Evolutionary conservation across 2,888 invertebrate species (phyloP).

Genomic region (Enoplolaimus lenunculus): DNA sequence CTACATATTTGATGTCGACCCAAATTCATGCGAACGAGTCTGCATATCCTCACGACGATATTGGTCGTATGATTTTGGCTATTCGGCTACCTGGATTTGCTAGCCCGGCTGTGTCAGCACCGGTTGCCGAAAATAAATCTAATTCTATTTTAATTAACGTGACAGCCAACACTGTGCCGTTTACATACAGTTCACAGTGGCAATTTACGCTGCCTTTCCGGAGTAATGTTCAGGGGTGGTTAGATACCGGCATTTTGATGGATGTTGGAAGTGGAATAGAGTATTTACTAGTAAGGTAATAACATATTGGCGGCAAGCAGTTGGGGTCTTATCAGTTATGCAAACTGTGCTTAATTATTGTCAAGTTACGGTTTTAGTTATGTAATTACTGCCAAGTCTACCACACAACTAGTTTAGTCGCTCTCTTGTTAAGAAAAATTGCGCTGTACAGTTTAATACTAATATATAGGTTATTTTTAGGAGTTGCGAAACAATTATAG

Average conservation of each 20-base stretch:
- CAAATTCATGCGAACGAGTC: background rate
- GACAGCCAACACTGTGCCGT: too few relatives aligned
- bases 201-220: background rate
- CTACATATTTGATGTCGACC: background rate
- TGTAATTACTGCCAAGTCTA: too few relatives aligned
- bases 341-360: too few relatives aligned
- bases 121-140: background rate
- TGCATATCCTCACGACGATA: background rate
- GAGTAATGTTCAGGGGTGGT: background rate
- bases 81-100: background rate
- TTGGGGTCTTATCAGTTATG: too few relatives aligned
- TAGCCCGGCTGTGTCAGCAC: background rate
- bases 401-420: too few relatives aligned
- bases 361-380: too few relatives aligned
- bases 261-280: background rate
- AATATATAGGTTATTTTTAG: background rate
- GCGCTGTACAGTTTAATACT: too few relatives aligned
- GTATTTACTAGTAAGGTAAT: background rate
- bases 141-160: too few relatives aligned
- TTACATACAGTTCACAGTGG: background rate
- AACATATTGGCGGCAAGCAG: too few relatives aligned
- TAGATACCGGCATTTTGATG: background rate
- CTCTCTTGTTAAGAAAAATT: too few relatives aligned
- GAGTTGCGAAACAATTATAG: constrained; percentile 6
- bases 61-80: background rate